phyloP scores from a whole-genome alignment of 2,888 invertebrate genomes.

The Amphipyra tragopoginis region DNA sequence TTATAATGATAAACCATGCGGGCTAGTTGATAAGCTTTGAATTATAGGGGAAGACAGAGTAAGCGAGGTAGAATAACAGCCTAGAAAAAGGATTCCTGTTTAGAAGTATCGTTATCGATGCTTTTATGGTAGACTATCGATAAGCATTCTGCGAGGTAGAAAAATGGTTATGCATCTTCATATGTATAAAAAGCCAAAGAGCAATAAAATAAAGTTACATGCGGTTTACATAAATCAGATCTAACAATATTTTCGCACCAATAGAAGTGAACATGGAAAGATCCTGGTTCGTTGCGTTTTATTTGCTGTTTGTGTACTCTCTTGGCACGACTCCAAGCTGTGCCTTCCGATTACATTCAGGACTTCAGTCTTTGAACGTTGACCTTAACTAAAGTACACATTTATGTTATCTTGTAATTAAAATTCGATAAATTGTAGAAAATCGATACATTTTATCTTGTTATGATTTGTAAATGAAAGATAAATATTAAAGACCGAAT shows the following conservation, averaged over 20 bases:
- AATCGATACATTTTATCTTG: background rate
- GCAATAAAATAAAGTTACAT: constrained; percentile 4
- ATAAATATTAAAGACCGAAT: no score
- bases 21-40: constrained; percentile 55
- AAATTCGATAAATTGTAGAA: constrained; percentile 22
- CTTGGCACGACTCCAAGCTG: constrained; percentile 40
- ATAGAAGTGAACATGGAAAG: constrained; percentile 36
- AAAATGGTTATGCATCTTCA: background rate
- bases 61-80: constrained; percentile 49
- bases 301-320: constrained; percentile 39
- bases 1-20: constrained; percentile 53
- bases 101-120: constrained; percentile 2
- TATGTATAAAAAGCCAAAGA: constrained; percentile 3
- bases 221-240: constrained; percentile 1
- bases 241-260: constrained; percentile 33
- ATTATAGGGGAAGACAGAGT: constrained; percentile 53
- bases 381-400: constrained; percentile 32
- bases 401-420: constrained; percentile 30
- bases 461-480: no score
- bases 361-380: constrained; percentile 43
- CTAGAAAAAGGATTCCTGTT: constrained; percentile 14
- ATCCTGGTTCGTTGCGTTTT: constrained; percentile 46
- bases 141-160: background rate
- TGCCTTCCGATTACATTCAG: constrained; percentile 45
- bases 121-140: background rate